Evolutionary conservation across 1,140 invertebrate species (phyloP), one percentile per base, ranked within the genome.

Genomic region (Calliphora vicina): DNA sequence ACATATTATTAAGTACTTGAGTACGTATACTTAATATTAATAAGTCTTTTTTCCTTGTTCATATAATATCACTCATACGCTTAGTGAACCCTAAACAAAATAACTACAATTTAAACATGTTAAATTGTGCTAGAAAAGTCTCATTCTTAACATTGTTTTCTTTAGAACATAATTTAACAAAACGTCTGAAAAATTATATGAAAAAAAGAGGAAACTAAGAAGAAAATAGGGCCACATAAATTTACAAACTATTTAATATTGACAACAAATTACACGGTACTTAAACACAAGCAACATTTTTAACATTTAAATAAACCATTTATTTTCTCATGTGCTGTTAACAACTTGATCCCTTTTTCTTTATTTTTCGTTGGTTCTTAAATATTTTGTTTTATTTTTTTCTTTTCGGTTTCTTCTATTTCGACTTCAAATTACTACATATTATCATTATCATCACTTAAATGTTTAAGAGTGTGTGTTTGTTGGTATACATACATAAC

Each of bases 181-280:
- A 35, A 8, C 35, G 10, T 35, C 6, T 5, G 35, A 35, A 35
- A 35, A 8, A 35, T 35, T 35, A 35, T 5, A 35, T 8, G 35
- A 35, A 35, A 35, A 35, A 35, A 35, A 35, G 10, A 35, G 35
- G 10, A 35, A 35, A 35, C 35, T 35, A 2, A 35, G 10, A 8
- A 35, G 10, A 35, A 35, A 35, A 35, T 10, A 35, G 29, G 35
- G 6, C 6, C 6, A 35, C 20, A 67, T 67, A 67, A 67, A 23
- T 67, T 67, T 67, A 23, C 61, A 23, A 23, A 67, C 61, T 67
- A 67, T 67, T 67, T 67, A 67, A 67, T 67, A 23, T 67, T 67
- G 61, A 67, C 61, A 67, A 67, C 20, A 67, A 67, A 67, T 67
- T 67, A 67, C 20, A 67, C 20, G 61, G n/a, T 67, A 67, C 61